These are phyloP conservation scores for Thunnus albacares DNA, from an alignment of 2,797 vertebrate genomes.

Conservation along the genomic window DNA sequence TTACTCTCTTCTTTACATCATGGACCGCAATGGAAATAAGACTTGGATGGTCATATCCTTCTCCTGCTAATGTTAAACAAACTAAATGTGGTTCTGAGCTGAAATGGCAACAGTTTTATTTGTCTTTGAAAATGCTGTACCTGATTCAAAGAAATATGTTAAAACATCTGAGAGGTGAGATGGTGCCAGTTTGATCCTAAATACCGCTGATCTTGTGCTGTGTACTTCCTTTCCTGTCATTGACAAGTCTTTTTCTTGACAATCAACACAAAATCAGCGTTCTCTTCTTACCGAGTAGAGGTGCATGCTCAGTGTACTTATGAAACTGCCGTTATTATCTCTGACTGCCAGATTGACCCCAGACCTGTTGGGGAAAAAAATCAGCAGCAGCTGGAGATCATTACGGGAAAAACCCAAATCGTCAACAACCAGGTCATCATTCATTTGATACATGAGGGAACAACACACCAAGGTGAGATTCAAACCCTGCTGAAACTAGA, in stretches of 20 bases:
- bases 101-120: too few species aligned
- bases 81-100: too few species aligned
- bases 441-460: conserved; percentile 47
- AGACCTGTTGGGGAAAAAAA: conserved; percentile 65
- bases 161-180: too few species aligned
- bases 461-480: conserved; percentile 30
- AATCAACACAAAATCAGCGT: neutral
- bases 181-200: neutral
- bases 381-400: conserved; percentile 27
- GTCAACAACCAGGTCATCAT: conserved; percentile 49
- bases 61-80: too few species aligned
- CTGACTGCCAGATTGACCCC: conserved; percentile 76
- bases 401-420: neutral
- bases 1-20: too few species aligned
- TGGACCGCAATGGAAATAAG: too few species aligned
- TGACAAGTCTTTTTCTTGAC: neutral
- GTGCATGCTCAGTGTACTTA: conserved; percentile 81
- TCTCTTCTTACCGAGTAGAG: conserved; percentile 67
- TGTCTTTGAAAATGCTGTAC: too few species aligned
- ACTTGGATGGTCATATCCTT: too few species aligned
- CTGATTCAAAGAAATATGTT: too few species aligned
- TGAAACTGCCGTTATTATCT: conserved; percentile 83
- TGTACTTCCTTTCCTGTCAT: too few species aligned
- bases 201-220: neutral
- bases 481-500: conserved; percentile 35